phyloP scores from a whole-genome alignment of 2,113 vertebrate genomes.

The Megaceryle torquata region DNA sequence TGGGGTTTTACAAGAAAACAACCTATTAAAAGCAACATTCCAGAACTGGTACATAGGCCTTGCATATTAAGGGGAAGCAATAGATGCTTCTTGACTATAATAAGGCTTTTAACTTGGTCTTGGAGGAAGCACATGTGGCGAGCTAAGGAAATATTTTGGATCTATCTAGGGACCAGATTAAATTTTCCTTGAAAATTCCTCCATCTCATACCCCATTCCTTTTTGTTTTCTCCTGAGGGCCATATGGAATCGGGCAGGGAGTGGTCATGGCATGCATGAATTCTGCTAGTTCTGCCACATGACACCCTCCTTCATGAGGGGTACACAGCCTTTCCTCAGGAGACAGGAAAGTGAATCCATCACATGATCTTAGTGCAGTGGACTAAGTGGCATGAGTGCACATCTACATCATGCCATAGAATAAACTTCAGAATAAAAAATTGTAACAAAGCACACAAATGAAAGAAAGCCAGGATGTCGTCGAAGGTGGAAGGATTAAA shows the following conservation, averaged over 20 bases:
- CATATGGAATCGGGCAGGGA: background rate
- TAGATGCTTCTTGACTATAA: background rate
- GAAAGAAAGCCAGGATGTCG: background rate
- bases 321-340: background rate
- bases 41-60: background rate
- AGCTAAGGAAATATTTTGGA: background rate
- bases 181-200: background rate
- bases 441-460: background rate
- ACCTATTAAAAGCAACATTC: background rate
- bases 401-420: background rate
- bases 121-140: background rate
- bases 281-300: background rate
- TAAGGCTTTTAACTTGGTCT: background rate
- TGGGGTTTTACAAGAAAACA: background rate
- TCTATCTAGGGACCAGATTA: background rate
- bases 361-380: background rate
- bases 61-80: background rate
- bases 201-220: background rate
- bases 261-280: background rate
- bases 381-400: background rate
- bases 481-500: background rate
- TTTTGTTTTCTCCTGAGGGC: background rate
- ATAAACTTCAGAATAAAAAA: background rate
- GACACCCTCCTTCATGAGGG: background rate
- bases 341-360: background rate